Conservation (phyloP, 2,113 vertebrate species). For the Glaucidium brasilianum region DNA sequence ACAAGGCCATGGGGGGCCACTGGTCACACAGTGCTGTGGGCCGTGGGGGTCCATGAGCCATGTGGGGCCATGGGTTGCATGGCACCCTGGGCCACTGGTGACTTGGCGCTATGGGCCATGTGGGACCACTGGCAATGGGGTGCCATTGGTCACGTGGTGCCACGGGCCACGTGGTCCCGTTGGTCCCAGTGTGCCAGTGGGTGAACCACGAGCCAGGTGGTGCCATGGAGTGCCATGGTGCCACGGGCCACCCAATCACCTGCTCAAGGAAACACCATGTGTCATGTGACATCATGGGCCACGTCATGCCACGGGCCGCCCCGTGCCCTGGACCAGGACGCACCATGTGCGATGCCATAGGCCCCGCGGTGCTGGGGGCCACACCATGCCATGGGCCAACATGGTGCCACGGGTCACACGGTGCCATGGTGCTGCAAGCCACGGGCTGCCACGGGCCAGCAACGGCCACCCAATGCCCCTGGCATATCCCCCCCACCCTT, state of each 20-base stretch:
- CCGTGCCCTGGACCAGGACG: no score
- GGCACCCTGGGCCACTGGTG: no score
- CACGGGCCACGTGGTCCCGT: no score
- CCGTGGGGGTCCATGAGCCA: no score
- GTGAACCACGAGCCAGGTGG: neutral
- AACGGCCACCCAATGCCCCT: accelerated
- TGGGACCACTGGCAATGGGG: neutral
- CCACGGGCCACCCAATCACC: neutral
- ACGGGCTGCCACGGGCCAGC: accelerated
- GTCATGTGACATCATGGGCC: neutral
- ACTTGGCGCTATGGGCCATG: neutral
- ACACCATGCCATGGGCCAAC: accelerated
- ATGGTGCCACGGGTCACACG: neutral
- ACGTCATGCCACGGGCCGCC: neutral
- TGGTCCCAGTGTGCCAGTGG: no score
- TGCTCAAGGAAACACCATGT: neutral
- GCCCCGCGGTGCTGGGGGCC: neutral
- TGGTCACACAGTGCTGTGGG: accelerated
- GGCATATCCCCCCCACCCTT: accelerated
- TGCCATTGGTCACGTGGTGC: no score
- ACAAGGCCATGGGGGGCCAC: no score
- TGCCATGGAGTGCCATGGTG: accelerated
- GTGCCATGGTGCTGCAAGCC: neutral
- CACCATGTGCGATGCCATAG: no score
- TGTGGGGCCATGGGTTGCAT: neutral